These are phyloP conservation scores for Apostichopus parvimensis DNA, from an alignment of 35 echinoderm and acorn worm species.

Conservation along the genomic window DNA sequence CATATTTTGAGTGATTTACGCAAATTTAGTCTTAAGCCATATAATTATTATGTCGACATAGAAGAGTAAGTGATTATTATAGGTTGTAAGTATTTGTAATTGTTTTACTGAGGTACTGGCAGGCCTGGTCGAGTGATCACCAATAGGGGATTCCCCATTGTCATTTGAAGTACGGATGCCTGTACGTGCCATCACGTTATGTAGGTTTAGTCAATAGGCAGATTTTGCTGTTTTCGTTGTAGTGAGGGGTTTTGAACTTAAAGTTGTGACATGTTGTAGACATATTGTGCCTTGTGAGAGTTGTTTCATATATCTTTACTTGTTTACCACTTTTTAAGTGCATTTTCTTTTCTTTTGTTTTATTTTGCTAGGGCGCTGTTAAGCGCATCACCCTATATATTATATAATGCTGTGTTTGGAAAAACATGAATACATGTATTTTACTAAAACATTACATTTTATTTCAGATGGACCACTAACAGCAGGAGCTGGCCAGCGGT, in stretches of 20 bases:
- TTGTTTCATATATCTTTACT: conserved; percentile 19
- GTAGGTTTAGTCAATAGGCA: background rate
- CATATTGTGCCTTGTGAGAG: conserved; percentile 37
- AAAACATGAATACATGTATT: conserved; percentile 33
- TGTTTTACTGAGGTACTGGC: conserved; percentile 16
- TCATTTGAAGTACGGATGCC: conserved; percentile 43
- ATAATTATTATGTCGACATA: too few relatives aligned
- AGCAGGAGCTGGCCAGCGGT: background rate
- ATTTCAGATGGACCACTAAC: conserved; percentile 17
- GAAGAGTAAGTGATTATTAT: background rate
- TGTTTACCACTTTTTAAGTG: conserved; percentile 18
- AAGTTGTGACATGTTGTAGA: conserved; percentile 1
- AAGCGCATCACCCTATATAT: too few relatives aligned
- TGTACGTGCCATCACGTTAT: background rate
- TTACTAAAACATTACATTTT: background rate
- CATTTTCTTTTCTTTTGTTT: conserved; percentile 32
- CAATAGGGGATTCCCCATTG: conserved; percentile 20
- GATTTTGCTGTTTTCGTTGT: background rate
- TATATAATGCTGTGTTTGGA: background rate
- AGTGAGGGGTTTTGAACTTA: background rate
- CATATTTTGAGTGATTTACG: too few relatives aligned
- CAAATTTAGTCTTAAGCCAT: too few relatives aligned
- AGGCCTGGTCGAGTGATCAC: conserved; percentile 32
- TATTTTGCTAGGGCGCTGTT: background rate
- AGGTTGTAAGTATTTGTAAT: conserved; percentile 39